A percentile compares a stretch with the other conserved stretches of the same genome.
phyloP scores from a whole-genome alignment of 2,797 vertebrate genomes.

The Lemur catta region DNA sequence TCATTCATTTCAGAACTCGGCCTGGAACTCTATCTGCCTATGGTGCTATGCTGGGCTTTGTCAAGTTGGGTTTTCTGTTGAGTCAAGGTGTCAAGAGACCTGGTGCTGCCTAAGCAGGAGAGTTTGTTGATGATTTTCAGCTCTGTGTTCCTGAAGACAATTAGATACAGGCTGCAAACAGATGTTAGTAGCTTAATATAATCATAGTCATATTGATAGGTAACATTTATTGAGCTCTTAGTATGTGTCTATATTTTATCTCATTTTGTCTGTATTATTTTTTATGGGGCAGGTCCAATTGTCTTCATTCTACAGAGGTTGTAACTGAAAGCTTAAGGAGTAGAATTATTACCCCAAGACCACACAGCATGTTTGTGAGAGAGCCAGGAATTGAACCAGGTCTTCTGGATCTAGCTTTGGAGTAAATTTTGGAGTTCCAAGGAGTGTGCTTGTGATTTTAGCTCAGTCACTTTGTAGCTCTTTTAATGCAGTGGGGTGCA shows the following conservation, averaged over 20 bases:
- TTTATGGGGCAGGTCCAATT: neutral
- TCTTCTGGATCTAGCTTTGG: neutral
- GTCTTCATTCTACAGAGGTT: neutral
- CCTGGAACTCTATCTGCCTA: neutral
- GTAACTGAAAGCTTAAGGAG: neutral
- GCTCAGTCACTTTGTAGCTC: neutral
- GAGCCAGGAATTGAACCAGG: neutral
- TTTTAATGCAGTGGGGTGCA: neutral
- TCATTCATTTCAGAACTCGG: neutral
- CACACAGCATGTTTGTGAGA: neutral
- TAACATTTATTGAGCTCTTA: neutral
- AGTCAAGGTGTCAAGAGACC: neutral
- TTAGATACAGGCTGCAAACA: neutral
- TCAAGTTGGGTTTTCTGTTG: neutral
- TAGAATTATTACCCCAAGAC: neutral
- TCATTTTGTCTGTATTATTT: neutral
- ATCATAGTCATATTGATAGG: neutral
- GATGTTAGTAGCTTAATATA: neutral
- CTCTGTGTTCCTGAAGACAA: neutral
- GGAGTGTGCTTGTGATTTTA: neutral
- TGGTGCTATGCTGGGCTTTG: accelerated
- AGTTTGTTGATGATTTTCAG: neutral
- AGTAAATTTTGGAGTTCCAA: neutral
- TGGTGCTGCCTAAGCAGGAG: neutral
- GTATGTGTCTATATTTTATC: neutral